These are phyloP conservation scores for Caenorhabditis sp. DNA, from an alignment of 2,888 invertebrate genomes.

Conservation along the genomic window DNA sequence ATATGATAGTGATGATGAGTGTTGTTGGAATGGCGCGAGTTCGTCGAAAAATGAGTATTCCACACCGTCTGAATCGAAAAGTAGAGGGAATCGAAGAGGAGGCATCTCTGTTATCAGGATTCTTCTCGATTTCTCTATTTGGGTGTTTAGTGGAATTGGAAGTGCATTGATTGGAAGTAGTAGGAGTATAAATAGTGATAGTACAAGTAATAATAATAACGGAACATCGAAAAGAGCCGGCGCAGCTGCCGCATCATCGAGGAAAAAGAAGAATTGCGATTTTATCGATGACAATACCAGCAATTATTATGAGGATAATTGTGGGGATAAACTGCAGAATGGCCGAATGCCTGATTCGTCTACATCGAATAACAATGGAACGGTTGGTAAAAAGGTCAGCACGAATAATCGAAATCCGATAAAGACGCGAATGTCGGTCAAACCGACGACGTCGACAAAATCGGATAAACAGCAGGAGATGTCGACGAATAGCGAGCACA, in stretches of 20 bases:
- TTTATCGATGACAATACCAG: background rate
- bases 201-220: background rate
- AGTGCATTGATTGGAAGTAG: background rate
- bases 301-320: background rate
- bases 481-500: background rate
- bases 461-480: background rate
- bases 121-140: constrained; percentile 10
- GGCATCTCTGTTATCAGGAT: constrained; percentile 27
- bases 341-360: background rate
- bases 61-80: background rate
- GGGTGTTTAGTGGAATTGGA: constrained; percentile 17
- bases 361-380: background rate
- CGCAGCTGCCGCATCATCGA: background rate
- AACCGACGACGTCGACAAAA: background rate
- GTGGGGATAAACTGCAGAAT: background rate
- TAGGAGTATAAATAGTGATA: background rate
- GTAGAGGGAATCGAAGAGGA: constrained; percentile 4
- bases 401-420: background rate
- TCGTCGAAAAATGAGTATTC: background rate
- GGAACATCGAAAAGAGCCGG: background rate
- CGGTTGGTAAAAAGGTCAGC: background rate
- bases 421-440: background rate
- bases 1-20: constrained; percentile 1
- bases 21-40: background rate
- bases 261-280: background rate